Evolutionary conservation across 2,113 vertebrate species (phyloP).

Genomic region (Cygnus buccinator): DNA sequence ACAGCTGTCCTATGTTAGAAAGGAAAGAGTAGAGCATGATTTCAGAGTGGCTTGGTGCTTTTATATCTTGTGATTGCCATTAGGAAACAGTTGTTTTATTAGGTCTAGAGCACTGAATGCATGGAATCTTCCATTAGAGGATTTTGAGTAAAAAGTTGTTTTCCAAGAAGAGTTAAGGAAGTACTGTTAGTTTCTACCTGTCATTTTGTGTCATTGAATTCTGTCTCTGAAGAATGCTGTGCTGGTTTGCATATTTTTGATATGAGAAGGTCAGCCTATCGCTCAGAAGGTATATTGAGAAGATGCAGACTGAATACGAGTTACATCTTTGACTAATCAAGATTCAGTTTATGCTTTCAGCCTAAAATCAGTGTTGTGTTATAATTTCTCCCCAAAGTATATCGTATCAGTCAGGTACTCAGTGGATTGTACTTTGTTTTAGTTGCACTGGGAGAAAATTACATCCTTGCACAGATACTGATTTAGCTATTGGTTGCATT

Average conservation of each 20-base stretch:
- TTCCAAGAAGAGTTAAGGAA: background rate
- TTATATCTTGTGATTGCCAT: background rate
- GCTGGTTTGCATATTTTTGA: background rate
- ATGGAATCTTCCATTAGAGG: background rate
- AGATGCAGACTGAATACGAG: background rate
- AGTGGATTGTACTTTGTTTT: background rate
- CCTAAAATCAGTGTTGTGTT: background rate
- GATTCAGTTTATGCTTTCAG: background rate
- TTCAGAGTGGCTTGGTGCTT: background rate
- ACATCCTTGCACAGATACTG: background rate
- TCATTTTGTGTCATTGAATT: background rate
- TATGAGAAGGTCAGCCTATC: background rate
- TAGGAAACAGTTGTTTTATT: background rate
- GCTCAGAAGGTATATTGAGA: background rate
- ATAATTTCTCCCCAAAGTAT: background rate
- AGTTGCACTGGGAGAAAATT: background rate
- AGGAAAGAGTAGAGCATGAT: background rate
- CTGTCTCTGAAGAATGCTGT: background rate
- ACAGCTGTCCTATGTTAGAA: background rate
- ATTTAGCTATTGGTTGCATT: background rate
- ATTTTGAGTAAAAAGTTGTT: background rate
- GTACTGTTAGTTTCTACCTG: background rate
- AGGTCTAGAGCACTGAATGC: background rate
- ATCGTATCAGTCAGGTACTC: accelerated
- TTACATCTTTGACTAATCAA: background rate